Evolutionary conservation across 2,113 vertebrate species (phyloP).

Genomic region (Sterrhoptilus dennistouni): DNA sequence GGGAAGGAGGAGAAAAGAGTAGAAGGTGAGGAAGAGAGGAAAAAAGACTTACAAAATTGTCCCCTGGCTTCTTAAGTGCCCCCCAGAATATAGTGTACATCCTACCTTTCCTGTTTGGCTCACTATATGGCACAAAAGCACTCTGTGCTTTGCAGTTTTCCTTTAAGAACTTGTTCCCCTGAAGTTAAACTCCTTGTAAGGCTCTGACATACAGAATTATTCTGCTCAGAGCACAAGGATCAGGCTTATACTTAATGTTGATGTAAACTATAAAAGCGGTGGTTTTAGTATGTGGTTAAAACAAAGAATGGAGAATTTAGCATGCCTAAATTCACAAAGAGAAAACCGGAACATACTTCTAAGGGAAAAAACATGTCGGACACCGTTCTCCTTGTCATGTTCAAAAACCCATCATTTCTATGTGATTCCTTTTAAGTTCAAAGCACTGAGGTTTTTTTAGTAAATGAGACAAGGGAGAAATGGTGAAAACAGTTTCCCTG

Average conservation of each 20-base stretch:
- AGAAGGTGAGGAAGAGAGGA: not conserved
- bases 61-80: not conserved
- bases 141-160: not conserved
- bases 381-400: not conserved
- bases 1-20: not conserved
- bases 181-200: not conserved
- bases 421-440: constrained; percentile 24
- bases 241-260: not conserved
- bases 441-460: not conserved
- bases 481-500: constrained; percentile 12
- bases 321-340: not conserved
- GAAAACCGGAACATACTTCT: constrained; percentile 5
- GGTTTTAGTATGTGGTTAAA: not conserved
- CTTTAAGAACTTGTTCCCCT: not conserved
- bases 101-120: not conserved
- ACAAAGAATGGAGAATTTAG: not conserved
- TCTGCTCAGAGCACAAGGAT: not conserved
- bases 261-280: not conserved
- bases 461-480: constrained; percentile 32
- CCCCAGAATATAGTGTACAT: not conserved
- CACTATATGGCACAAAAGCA: not conserved
- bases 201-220: not conserved
- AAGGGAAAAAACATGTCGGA: not conserved
- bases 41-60: not conserved
- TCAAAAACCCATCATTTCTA: not conserved